Conservation (phyloP, 2,797 vertebrate species). For the Notamacropus eugenii region DNA sequence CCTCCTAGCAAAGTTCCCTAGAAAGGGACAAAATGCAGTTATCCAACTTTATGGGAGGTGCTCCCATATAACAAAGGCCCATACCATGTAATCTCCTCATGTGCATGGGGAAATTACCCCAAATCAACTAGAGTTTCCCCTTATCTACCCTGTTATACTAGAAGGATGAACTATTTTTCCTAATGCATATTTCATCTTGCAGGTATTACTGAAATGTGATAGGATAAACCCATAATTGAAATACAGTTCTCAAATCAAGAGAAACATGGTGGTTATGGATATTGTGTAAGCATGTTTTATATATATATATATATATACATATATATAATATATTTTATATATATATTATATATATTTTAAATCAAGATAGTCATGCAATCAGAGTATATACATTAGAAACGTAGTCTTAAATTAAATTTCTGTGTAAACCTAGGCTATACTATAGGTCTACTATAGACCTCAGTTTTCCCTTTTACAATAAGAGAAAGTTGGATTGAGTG, state of each 20-base stretch:
- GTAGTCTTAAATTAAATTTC: background rate
- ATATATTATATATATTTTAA: background rate
- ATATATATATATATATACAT: too few species aligned
- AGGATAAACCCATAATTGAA: background rate
- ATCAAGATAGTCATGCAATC: background rate
- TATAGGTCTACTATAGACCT: too few species aligned
- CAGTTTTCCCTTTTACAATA: background rate
- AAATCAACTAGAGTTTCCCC: background rate
- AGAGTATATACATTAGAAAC: background rate
- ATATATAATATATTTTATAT: too few species aligned
- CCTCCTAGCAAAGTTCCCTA: background rate
- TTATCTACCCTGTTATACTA: background rate
- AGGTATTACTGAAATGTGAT: background rate
- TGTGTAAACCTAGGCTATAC: background rate
- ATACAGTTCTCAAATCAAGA: background rate
- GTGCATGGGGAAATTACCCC: background rate
- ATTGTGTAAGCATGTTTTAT: background rate
- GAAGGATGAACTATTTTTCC: background rate
- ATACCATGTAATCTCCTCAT: background rate
- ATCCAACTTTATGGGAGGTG: background rate
- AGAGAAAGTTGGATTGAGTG: background rate
- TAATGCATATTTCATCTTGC: background rate
- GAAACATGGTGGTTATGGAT: background rate
- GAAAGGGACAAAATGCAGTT: background rate
- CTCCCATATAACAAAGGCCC: background rate